Conservation (phyloP, 2,888 invertebrate species). For the Diarsia mendica region DNA sequence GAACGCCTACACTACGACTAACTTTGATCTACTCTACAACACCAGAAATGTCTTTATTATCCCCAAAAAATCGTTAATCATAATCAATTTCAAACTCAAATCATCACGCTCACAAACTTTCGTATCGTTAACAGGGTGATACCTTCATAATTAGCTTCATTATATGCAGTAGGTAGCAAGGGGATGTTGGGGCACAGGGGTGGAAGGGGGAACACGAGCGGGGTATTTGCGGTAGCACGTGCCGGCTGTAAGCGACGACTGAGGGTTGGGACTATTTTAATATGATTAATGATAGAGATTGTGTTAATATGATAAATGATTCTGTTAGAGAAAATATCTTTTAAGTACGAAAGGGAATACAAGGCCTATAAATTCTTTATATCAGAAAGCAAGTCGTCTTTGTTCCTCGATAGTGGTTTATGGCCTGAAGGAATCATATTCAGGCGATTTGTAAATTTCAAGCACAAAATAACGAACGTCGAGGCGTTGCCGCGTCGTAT, state of each 20-base stretch:
- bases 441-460: too few species aligned
- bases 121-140: constrained; percentile 45
- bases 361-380: too few species aligned
- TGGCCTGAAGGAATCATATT: too few species aligned
- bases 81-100: constrained; percentile 43
- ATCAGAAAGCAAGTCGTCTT: too few species aligned
- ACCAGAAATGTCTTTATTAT: constrained; percentile 21
- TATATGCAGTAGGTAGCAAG: constrained; percentile 56
- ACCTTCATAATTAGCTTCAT: constrained; percentile 61
- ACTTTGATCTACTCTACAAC: background rate
- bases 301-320: too few species aligned
- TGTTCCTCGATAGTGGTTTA: too few species aligned
- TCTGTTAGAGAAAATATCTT: too few species aligned
- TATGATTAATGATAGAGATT: constrained; percentile 52
- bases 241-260: constrained; percentile 59
- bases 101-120: constrained; percentile 28
- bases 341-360: too few species aligned
- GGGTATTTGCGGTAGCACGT: constrained; percentile 53
- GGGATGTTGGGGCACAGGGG: constrained; percentile 31
- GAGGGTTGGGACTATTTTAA: constrained; percentile 35
- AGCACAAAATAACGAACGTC: too few species aligned
- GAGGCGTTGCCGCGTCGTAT: too few species aligned
- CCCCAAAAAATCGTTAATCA: constrained; percentile 39
- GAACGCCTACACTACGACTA: too few species aligned
- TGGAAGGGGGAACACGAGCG: constrained; percentile 42